Base-by-base conservation (phyloP, 2,113 vertebrate species). In the Danionella cerebrum region DNA sequence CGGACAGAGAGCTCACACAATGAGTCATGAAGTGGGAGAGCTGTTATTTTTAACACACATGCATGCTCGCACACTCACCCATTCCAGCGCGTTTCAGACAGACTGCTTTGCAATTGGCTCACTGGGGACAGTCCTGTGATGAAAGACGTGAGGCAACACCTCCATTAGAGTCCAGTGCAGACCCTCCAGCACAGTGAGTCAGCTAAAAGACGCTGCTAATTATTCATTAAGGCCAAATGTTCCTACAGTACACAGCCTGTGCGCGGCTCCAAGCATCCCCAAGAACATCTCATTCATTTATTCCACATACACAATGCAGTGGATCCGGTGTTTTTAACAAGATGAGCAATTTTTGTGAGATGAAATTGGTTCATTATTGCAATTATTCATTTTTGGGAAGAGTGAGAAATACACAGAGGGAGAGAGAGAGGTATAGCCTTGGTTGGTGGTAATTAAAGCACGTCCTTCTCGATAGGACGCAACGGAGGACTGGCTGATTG, bases 21-120 rank as follows among this genome's bases (percentile, higher is more conserved):
- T 78, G 76, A 78, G 73, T 78, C 76, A 78, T 57, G 64, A 66
- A 65, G 73, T 78, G 73, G 73, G 73, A 73, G 76, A 75, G 73
- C 67, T 69, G 70, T 78, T 78, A 76, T 76, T 78, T 76, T 73
- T 76, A 73, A 69, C 29, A 58, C 39, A 44, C 42, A 52, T n/a
- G 16, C 25, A n/a, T n/a, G 29, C 47, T 36, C 38, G 33, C 44
- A 36, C 22, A 55, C 53, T 51, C 51, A 67, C 42, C 42, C 21
- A 29, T n/a, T 65, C 51, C 12, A 14, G 52, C 65, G 36, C 51
- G 50, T 50, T 36, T 73, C 69, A 58, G 51, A 36, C 25, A 42
- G 50, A 36, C 67, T 45, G 47, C 55, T 55, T 12, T 66, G 58
- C 60, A 69, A 69, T 53, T 69, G 50, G 62, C 45, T 73, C 66